Percentiles rank a stretch among this genome's conserved stretches.
Conservation (phyloP, 2,113 vertebrate species). For the Clinocottus analis region DNA sequence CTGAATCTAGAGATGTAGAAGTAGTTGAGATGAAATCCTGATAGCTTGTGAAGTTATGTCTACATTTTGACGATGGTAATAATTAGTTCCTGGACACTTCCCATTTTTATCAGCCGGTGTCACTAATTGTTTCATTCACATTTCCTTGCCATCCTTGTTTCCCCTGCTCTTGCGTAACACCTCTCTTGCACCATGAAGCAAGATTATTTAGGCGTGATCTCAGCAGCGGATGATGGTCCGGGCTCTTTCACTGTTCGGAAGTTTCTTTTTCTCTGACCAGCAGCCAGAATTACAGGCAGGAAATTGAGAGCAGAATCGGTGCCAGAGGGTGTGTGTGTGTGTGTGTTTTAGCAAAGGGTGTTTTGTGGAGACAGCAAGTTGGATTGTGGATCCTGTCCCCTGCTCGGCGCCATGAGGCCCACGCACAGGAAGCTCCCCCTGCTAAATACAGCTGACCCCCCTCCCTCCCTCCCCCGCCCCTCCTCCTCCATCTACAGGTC, state of each 20-base stretch:
- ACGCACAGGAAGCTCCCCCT: constrained; percentile 80
- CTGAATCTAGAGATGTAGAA: neutral
- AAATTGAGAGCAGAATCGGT: constrained; percentile 79
- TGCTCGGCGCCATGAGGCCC: constrained; percentile 78
- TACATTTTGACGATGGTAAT: neutral
- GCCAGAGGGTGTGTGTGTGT: constrained; percentile 77
- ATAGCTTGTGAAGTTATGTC: neutral
- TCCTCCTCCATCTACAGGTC: constrained; percentile 58
- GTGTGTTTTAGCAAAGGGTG: constrained; percentile 64
- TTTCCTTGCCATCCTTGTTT: constrained; percentile 32
- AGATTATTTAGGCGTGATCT: constrained; percentile 64
- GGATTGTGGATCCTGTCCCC: constrained; percentile 72
- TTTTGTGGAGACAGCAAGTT: constrained; percentile 78
- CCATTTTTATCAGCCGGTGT: constrained; percentile 28
- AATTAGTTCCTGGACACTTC: constrained; percentile 25
- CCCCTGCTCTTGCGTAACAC: constrained; percentile 40
- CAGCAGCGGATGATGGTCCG: constrained; percentile 67
- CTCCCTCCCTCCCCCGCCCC: neutral
- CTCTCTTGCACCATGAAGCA: constrained; percentile 30
- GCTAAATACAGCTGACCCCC: constrained; percentile 74
- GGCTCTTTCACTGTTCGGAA: constrained; percentile 74
- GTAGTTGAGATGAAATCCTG: neutral
- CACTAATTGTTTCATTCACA: constrained; percentile 50
- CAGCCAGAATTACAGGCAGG: constrained; percentile 80
- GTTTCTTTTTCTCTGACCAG: constrained; percentile 72